These are phyloP conservation scores for Rhodophaea formosa DNA, from an alignment of 2,888 invertebrate species.

Conservation along the genomic window DNA sequence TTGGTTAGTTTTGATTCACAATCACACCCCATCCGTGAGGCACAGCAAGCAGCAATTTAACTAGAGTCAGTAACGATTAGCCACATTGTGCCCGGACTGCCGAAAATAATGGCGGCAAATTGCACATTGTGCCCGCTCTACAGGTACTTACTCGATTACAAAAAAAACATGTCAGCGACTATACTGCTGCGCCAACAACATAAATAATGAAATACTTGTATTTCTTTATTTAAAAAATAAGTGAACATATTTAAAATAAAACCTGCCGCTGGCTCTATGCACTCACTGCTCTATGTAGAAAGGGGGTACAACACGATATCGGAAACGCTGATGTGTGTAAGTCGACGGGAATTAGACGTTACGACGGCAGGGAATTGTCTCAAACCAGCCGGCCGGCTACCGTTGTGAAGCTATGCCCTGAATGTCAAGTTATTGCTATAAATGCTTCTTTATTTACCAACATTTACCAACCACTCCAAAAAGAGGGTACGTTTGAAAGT, in stretches of 20 bases:
- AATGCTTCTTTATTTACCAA: slow-evolving; percentile 15
- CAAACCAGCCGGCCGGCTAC: slow-evolving; percentile 36
- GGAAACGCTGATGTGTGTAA: slow-evolving; percentile 82
- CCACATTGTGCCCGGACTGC: slow-evolving; percentile 66
- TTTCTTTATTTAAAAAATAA: no score
- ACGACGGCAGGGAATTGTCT: slow-evolving; percentile 78
- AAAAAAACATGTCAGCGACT: no score
- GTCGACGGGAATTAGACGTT: slow-evolving; percentile 81
- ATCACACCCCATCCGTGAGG: slow-evolving; percentile 33
- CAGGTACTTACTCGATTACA: no score
- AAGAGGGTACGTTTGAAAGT: no score
- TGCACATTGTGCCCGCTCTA: slow-evolving; percentile 78
- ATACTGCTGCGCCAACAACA: no score
- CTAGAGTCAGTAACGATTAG: slow-evolving; percentile 65
- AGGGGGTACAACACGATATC: slow-evolving; percentile 74
- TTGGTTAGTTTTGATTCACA: no score
- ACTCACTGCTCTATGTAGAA: slow-evolving; percentile 49
- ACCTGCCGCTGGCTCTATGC: slow-evolving; percentile 24
- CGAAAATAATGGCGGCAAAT: slow-evolving; percentile 64
- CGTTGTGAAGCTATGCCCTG: slow-evolving; percentile 9
- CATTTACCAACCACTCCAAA: no score
- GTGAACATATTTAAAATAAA: no score
- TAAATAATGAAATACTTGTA: no score
- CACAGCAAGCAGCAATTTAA: slow-evolving; percentile 57
- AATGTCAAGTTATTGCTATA: slow-evolving; percentile 17